phyloP scores from a whole-genome alignment of 2,888 invertebrate species.

The Leptopilina syphax region DNA sequence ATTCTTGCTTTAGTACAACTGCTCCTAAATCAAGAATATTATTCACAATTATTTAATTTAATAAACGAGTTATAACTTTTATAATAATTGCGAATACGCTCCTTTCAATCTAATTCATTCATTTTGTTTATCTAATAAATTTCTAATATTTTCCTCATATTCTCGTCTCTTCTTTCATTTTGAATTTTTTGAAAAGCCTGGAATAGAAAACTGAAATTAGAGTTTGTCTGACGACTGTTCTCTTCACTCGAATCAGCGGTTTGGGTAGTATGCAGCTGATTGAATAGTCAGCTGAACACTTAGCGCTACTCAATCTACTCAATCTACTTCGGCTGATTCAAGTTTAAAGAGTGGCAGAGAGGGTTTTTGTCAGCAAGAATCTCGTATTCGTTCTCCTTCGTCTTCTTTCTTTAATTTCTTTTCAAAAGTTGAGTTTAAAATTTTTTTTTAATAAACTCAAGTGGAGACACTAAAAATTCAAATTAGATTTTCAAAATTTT shows the following conservation, averaged over 20 bases:
- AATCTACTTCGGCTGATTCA: too few species aligned
- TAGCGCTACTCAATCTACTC: neutral
- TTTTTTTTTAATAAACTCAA: neutral
- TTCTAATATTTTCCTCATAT: neutral
- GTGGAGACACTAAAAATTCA: too few species aligned
- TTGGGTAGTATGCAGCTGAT: too few species aligned
- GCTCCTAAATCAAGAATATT: too few species aligned
- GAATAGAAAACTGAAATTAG: neutral
- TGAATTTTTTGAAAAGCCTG: neutral
- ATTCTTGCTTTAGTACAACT: too few species aligned
- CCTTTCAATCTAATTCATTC: too few species aligned
- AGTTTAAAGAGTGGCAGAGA: too few species aligned
- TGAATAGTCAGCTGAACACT: conserved; percentile 5
- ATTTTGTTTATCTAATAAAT: too few species aligned
- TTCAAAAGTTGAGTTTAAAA: neutral
- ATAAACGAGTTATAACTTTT: too few species aligned
- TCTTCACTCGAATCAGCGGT: too few species aligned
- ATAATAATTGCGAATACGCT: too few species aligned
- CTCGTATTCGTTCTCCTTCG: conserved; percentile 10
- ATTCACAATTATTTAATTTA: too few species aligned
- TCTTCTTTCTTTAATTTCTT: conserved; percentile 1
- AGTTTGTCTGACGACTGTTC: neutral
- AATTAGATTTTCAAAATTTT: neutral
- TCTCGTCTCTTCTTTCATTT: neutral
- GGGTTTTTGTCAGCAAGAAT: conserved; percentile 8